These are phyloP conservation scores for Aspiorhynchus laticeps DNA, from an alignment of 2,113 vertebrate genomes.

Conservation along the genomic window DNA sequence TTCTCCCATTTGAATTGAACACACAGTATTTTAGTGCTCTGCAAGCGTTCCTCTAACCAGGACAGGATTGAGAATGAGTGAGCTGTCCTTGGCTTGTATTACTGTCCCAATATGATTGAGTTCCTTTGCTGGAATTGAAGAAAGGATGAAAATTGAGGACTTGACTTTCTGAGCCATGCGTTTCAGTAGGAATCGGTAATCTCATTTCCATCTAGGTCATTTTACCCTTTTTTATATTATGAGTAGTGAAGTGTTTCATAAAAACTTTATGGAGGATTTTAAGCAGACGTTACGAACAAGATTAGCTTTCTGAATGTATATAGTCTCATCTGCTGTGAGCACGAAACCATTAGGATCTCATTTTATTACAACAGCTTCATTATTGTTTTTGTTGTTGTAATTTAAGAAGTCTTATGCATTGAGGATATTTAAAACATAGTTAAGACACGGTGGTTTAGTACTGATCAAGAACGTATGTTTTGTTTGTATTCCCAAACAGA, in stretches of 20 bases:
- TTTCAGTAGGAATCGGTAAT: constrained; percentile 49
- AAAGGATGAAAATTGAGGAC: constrained; percentile 75
- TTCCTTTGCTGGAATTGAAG: constrained; percentile 74
- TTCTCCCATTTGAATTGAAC: constrained; percentile 81
- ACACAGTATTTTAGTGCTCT: constrained; percentile 69
- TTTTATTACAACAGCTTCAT: constrained; percentile 28
- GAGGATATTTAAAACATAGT: constrained; percentile 7
- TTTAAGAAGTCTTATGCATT: constrained; percentile 18
- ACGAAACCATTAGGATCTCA: constrained; percentile 17
- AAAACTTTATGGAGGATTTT: constrained; percentile 23
- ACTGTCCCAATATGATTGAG: constrained; percentile 79
- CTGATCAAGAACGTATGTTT: constrained; percentile 1
- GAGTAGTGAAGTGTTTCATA: constrained; percentile 33
- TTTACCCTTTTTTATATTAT: constrained; percentile 26
- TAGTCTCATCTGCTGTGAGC: constrained; percentile 4
- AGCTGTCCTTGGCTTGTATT: constrained; percentile 83
- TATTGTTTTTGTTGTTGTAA: constrained; percentile 24
- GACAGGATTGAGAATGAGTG: constrained; percentile 82
- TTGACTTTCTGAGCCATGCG: constrained; percentile 70
- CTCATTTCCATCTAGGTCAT: constrained; percentile 55
- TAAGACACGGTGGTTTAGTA: not conserved
- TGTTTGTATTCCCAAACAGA: constrained; percentile 23
- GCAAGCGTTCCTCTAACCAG: constrained; percentile 72
- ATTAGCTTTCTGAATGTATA: constrained; percentile 15
- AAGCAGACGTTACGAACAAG: not conserved